Base-by-base conservation (phyloP, 64 coral and sea anemone species). In the Dendronephthya gigantea region DNA sequence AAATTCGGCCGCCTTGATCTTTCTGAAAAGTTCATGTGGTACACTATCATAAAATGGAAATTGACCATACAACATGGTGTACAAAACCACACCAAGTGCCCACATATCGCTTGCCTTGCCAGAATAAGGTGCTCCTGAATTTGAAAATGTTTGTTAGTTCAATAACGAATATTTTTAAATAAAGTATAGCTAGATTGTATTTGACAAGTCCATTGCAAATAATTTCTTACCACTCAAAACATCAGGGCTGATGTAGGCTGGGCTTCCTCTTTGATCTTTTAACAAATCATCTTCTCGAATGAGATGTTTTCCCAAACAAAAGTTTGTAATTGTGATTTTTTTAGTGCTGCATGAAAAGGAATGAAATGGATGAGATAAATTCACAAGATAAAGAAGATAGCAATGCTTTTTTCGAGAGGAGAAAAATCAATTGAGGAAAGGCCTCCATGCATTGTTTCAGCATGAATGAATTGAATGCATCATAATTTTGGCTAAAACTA, bases 21-120 rank as follows among this genome's bases (percentile, higher is more conserved):
- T 98, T 65, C 95, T 93, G 36, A 98, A 98, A 19, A 98, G 50
- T 30, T 98, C 95, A 74, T 98, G 95, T n/a, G 95, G 95, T 32
- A 98, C 92, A 89, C 95, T 98, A 87, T 98, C 95, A 39, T 98
- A 98, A 83, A 98, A 98, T 32, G 95, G 95, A 50, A 98, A 98
- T 39, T 98, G 95, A 10, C 95, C 92, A 86, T 98, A 98, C 58
- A 98, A 50, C 95, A 98, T 98, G 28, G 95, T 98, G 65, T 98
- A 98, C 6, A 98, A 25, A 11, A 98, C 95, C 15, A 98, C 95
- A 25, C 95, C 95, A 12, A 98, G 86, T 25, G 95, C 95, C 95
- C 95, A 98, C 95, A 98, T 98, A 69, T 98, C 95, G 81, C 95
- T 98, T 40, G 95, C 95, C 75, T 98, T 98, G n/a, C 95, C 95